Percentiles rank a stretch among this genome's conserved stretches.
phyloP scores from a whole-genome alignment of 2,797 vertebrate species.

The Pagetopsis macropterus region DNA sequence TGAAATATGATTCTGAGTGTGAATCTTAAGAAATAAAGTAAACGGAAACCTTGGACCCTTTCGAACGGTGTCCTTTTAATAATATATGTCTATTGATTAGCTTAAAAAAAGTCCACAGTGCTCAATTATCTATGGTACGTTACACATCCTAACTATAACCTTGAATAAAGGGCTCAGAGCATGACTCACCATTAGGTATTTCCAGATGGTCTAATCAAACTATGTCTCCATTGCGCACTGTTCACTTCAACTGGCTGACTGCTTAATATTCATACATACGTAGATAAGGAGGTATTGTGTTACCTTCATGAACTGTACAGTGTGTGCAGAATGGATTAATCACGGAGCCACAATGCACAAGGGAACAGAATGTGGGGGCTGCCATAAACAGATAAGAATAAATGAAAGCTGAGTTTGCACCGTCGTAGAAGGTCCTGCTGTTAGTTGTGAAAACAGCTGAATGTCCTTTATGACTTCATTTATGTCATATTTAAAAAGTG shows the following conservation, averaged over 20 bases:
- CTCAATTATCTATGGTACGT: constrained; percentile 27
- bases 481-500: constrained; percentile 11
- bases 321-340: constrained; percentile 63
- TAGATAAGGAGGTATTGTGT: constrained; percentile 68
- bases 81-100: constrained; percentile 49
- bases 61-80: constrained; percentile 59
- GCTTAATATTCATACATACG: constrained; percentile 60
- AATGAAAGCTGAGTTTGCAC: constrained; percentile 46
- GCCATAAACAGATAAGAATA: constrained; percentile 57
- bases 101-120: constrained; percentile 30
- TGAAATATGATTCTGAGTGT: constrained; percentile 23
- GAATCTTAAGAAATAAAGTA: constrained; percentile 32
- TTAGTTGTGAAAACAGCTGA: constrained; percentile 44
- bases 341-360: constrained; percentile 47
- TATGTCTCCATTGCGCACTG: constrained; percentile 49
- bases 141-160: constrained; percentile 33
- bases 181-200: constrained; percentile 39
- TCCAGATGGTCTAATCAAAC: constrained; percentile 47
- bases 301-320: constrained; percentile 50
- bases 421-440: constrained; percentile 21
- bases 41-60: constrained; percentile 61
- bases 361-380: constrained; percentile 40
- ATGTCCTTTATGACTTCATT: constrained; percentile 40
- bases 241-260: constrained; percentile 37
- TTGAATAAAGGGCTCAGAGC: constrained; percentile 44